Base-by-base conservation (phyloP, 2,888 invertebrate species). In the Metellina segmentata region DNA sequence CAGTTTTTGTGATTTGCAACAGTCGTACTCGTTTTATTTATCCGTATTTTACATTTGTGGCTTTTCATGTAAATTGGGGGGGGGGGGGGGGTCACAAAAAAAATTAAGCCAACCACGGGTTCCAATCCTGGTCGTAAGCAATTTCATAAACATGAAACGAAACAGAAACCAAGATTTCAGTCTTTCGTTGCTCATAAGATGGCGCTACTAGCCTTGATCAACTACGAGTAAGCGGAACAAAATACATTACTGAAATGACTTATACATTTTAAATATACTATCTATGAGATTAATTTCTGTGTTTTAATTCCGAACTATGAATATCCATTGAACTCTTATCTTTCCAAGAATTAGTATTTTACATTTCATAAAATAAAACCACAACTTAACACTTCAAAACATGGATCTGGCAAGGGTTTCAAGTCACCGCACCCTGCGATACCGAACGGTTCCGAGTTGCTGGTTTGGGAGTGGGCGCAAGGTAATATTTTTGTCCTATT, bases 351-450 rank as follows among this genome's bases (percentile, higher is more conserved):
- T 48, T 11, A 19, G 20, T 81, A 48, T 71, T 8, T 19, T 51
- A 5, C 16, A 13, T 8, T 61, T 13, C 11, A 83, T 11, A 61
- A 61, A 61, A 61, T 48, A 75, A 61, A 85, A 85, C 85, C 85
- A 34, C 11, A 85, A 85, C 20, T 53, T 16, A 8, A 48, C 8
- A 16, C 9, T 78, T 86, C n/a, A 19, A 9, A 69, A 52, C 72
- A 19, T 7, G 1, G 7, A 51, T 52, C 16, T 91, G 91, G 91
- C 91, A 91, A 83, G 72, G 78, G 77, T 69, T 52, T 83, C 81
- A 72, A 91, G 34, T 87, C 91, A 91, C 91, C 91, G 91, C 91
- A 91, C 91, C 91, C 91, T 87, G 85, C 87, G 85, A 85, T 79
- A 74, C 74, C 83, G 89, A 90, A 82, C 81, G 75, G 82, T 85